These are phyloP conservation scores for Amblyornis subalaris DNA, from an alignment of 2,113 vertebrate genomes.

Conservation along the genomic window DNA sequence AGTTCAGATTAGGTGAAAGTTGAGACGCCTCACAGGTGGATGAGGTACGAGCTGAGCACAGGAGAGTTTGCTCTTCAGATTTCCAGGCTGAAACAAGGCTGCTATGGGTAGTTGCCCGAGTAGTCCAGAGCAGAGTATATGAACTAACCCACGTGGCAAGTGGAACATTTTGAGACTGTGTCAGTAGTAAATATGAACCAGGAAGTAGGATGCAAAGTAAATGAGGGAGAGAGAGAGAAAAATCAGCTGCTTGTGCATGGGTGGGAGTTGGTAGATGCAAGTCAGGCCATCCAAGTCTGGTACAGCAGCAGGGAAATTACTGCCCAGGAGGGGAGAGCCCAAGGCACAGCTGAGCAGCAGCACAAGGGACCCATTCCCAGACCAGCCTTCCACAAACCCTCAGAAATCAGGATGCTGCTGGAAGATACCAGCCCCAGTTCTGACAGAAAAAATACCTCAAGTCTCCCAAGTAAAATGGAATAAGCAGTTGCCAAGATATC, in stretches of 20 bases:
- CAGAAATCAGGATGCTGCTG: background rate
- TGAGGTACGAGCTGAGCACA: background rate
- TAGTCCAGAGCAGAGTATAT: background rate
- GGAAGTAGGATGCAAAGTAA: background rate
- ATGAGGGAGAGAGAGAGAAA: background rate
- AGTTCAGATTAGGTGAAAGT: background rate
- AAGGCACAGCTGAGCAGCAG: background rate
- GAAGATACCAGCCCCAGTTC: background rate
- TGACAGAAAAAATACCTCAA: background rate
- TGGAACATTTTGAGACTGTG: background rate
- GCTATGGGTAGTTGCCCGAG: background rate
- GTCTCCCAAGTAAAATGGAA: background rate
- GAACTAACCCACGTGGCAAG: background rate
- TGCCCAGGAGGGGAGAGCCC: background rate
- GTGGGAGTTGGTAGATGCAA: rapidly evolving
- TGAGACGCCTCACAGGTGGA: background rate
- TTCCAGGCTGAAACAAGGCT: background rate
- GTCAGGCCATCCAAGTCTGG: background rate
- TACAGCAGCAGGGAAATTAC: background rate
- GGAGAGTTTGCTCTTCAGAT: background rate
- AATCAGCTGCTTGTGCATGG: background rate
- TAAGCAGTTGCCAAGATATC: background rate
- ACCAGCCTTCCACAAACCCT: background rate
- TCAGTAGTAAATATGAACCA: background rate
- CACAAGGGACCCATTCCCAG: background rate